Evolutionary conservation across 2,797 vertebrate genomes (phyloP), one percentile per base, ranked within the genome.

Genomic region (Eleutherodactylus coqui): DNA sequence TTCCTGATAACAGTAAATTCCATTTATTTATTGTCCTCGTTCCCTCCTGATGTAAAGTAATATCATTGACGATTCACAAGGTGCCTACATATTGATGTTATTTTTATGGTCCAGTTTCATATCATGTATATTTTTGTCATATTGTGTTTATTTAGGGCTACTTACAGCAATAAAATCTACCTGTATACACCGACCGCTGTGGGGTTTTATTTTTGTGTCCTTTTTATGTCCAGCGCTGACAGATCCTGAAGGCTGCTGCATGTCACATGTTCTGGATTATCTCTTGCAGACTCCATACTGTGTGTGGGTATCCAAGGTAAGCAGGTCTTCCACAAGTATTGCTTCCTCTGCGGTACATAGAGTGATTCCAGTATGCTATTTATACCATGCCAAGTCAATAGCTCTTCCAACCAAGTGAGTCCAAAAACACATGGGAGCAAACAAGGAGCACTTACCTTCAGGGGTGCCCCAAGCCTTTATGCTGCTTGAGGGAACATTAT

Each of bases 71-170:
- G 58, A 34, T 83, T 83, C 85, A 83, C 80, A 78, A 14, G 70
- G 85, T 87, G 85, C 85, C 85, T 87, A 75, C 38, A 60, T 58
- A 70, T 62, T 82, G 29, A 58, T 60, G 24, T 47, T n/a, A 67
- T 60, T 67, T 78, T 79, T 47, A 41, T 10, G 75, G 47, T 82
- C 27, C 24, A 24, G 70, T 82, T 78, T 41, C 34, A 55, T 49
- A 55, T 29, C 51, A 16, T 41, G 32, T 34, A 69, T 36, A 45
- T 32, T 55, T 86, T 64, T 86, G 45, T 75, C 58, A 67, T 32
- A 36, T 43, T 75, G 17, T 82, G 70, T 73, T 17, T 43, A 38
- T 43, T 47, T 82, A 81, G 78, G 29, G 64, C 24, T 76, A 67
- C 70, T 51, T 76, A 75, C 53, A 27, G n/a, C 32, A 86, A 85